Conservation (phyloP, 2,888 invertebrate genomes). For the Drosophila kuntzei region DNA sequence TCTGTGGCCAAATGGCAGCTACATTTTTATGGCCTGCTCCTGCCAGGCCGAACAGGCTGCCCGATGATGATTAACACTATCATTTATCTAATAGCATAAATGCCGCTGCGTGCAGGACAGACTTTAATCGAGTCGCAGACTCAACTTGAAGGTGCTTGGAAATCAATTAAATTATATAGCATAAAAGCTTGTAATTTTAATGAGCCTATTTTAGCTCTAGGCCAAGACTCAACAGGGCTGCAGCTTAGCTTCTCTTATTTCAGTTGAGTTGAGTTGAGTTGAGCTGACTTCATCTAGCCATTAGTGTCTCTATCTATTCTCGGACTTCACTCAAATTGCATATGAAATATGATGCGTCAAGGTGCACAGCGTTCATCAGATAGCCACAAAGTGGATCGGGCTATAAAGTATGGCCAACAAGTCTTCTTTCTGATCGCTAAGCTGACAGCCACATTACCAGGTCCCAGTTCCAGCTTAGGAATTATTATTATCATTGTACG, state of each 20-base stretch:
- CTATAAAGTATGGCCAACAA: slow-evolving; percentile 42
- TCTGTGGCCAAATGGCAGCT: slow-evolving; percentile 36
- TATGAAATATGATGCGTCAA: slow-evolving; percentile 65
- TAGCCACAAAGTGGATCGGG: slow-evolving; percentile 50
- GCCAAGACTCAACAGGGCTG: slow-evolving; percentile 12
- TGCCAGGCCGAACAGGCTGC: slow-evolving; percentile 21
- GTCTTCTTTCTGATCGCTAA: slow-evolving; percentile 29
- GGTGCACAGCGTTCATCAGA: slow-evolving; percentile 57
- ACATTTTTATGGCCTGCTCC: slow-evolving; percentile 49
- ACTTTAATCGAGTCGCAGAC: slow-evolving; percentile 5
- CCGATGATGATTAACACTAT: slow-evolving; percentile 68
- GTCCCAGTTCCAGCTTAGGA: slow-evolving; percentile 7
- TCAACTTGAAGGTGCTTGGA: slow-evolving; percentile 55
- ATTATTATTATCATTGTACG: slow-evolving; percentile 37
- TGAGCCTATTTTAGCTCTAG: slow-evolving; percentile 29
- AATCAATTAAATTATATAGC: slow-evolving; percentile 71
- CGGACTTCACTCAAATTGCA: slow-evolving; percentile 47
- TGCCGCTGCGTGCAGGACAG: slow-evolving; percentile 26
- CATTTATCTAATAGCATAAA: slow-evolving; percentile 70
- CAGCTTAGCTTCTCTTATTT: not conserved
- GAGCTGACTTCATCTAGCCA: slow-evolving; percentile 31
- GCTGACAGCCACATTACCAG: slow-evolving; percentile 57
- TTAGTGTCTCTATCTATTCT: slow-evolving; percentile 43
- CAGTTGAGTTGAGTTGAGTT: not conserved
- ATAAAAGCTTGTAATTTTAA: slow-evolving; percentile 55